Percentiles rank a stretch among this genome's conserved stretches.
Conservation (phyloP, 2,797 vertebrate genomes). For the Halcyon leucocephala region DNA sequence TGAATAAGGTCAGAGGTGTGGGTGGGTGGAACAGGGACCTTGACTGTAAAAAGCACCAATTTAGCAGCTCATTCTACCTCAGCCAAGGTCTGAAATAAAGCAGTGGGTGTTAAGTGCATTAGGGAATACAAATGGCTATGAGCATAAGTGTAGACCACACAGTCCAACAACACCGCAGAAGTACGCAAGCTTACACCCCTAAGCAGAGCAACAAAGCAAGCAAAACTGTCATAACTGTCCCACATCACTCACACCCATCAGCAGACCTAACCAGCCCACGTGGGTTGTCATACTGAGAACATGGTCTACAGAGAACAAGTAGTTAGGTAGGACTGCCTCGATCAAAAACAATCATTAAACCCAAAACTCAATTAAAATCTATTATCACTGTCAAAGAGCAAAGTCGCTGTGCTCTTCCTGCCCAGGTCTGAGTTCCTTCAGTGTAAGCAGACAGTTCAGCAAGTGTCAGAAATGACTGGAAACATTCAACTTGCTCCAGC, state of each 20-base stretch:
- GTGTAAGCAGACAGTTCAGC: background rate
- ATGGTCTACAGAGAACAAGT: background rate
- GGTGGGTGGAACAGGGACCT: background rate
- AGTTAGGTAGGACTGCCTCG: background rate
- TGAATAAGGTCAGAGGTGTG: background rate
- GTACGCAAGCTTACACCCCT: background rate
- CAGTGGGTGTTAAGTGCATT: background rate
- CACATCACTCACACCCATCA: background rate
- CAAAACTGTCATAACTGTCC: too few species aligned
- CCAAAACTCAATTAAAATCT: background rate
- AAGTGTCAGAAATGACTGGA: background rate
- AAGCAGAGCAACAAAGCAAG: background rate
- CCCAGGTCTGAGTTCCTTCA: background rate
- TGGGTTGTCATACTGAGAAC: background rate
- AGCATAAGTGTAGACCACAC: rapidly evolving
- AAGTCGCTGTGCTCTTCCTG: background rate
- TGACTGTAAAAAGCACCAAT: background rate
- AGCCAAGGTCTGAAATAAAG: background rate
- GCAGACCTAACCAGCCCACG: background rate
- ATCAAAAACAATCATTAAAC: rapidly evolving
- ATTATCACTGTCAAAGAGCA: background rate
- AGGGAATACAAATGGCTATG: background rate
- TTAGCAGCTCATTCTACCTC: background rate
- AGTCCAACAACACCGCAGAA: background rate
- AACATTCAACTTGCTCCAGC: background rate